Evolutionary conservation across 2,113 vertebrate species (phyloP).

Genomic region (Oxygymnocypris stewartii): DNA sequence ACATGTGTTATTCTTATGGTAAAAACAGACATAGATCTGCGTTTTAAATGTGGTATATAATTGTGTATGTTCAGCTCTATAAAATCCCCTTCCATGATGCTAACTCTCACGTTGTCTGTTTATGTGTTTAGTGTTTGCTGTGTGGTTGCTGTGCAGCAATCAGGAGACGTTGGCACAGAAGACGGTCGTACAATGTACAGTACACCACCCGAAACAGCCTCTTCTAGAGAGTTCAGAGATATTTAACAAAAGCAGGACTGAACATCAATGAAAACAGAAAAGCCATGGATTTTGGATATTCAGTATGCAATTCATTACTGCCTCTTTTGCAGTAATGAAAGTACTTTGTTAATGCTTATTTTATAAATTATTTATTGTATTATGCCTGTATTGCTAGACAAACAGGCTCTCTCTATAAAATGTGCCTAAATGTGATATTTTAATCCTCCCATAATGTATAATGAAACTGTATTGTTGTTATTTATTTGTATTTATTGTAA

Average conservation of each 20-base stretch:
- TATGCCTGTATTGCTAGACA: slow-evolving; percentile 6
- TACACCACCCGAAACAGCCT: slow-evolving; percentile 32
- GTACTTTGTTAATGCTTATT: not conserved
- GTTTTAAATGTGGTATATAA: not conserved
- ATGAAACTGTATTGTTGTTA: not conserved
- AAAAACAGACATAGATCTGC: not conserved
- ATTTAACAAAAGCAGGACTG: not conserved
- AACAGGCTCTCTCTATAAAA: not conserved
- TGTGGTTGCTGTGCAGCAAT: slow-evolving; percentile 47
- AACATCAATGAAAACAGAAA: not conserved
- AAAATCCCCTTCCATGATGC: not conserved
- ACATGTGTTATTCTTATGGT: not conserved
- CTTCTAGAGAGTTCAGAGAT: slow-evolving; percentile 11
- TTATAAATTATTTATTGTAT: not conserved
- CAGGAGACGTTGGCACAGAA: slow-evolving; percentile 41
- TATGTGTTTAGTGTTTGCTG: slow-evolving; percentile 43
- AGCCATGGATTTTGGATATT: not conserved
- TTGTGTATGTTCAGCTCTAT: not conserved
- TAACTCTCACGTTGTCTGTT: not conserved
- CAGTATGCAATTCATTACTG: not conserved
- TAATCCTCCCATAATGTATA: not conserved
- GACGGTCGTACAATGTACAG: slow-evolving; percentile 26
- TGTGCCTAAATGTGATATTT: slow-evolving; percentile 3
- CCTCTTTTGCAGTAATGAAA: not conserved
- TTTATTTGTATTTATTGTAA: slow-evolving; percentile 39